Conservation (phyloP, 2,888 invertebrate genomes). For the Iphiclides podalirius region DNA sequence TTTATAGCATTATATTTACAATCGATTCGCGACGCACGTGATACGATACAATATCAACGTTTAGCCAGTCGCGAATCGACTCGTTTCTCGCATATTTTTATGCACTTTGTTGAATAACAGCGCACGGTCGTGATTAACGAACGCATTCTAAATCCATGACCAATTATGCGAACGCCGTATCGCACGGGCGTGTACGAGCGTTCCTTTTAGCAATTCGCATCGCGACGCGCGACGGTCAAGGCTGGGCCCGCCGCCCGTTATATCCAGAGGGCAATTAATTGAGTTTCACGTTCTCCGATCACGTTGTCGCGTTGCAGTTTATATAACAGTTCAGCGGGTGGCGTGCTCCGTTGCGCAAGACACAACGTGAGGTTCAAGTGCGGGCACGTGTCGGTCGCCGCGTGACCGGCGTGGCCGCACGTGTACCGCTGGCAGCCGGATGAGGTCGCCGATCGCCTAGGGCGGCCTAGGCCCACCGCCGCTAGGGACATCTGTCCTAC, state of each 20-base stretch:
- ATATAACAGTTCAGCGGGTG: constrained; percentile 66
- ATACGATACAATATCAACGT: not conserved
- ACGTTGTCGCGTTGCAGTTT: constrained; percentile 76
- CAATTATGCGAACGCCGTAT: too few relatives aligned
- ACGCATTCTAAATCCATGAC: too few relatives aligned
- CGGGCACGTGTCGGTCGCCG: constrained; percentile 64
- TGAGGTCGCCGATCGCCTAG: constrained; percentile 47
- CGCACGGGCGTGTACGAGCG: too few relatives aligned
- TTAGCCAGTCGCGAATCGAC: too few relatives aligned
- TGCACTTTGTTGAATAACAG: too few relatives aligned
- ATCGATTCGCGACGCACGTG: not conserved
- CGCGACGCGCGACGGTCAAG: constrained; percentile 36
- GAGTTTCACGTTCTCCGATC: constrained; percentile 62
- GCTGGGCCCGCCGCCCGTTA: constrained; percentile 30
- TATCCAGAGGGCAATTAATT: constrained; percentile 47
- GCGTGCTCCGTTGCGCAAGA: constrained; percentile 67
- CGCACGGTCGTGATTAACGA: too few relatives aligned
- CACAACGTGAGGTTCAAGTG: constrained; percentile 73
- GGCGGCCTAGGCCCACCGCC: constrained; percentile 41
- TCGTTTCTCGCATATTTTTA: too few relatives aligned
- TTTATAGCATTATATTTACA: constrained; percentile 20
- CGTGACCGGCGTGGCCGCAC: constrained; percentile 66
- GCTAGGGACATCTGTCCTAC: constrained; percentile 2
- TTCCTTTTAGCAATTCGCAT: too few relatives aligned
- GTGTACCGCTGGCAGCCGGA: constrained; percentile 48